Evolutionary conservation across 2,797 vertebrate species (phyloP).

Genomic region (Acanthurus lineatus): DNA sequence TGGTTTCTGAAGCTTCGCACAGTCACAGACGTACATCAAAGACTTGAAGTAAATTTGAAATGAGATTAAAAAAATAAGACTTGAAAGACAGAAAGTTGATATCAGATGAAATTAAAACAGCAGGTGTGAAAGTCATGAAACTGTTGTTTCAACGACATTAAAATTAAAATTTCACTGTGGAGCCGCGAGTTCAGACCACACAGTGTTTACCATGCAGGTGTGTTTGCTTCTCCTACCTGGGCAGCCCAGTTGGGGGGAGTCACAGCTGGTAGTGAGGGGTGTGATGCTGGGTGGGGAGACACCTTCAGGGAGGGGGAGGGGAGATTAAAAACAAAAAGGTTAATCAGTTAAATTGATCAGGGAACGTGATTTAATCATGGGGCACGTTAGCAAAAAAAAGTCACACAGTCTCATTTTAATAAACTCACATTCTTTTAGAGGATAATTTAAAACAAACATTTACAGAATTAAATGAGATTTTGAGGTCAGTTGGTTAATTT

Average conservation of each 20-base stretch:
- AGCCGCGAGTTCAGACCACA: too few species aligned
- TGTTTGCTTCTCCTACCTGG: conserved; percentile 67
- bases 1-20: too few species aligned
- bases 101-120: too few species aligned
- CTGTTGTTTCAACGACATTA: too few species aligned
- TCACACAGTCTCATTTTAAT: not conserved
- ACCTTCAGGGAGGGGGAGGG: conserved; percentile 40
- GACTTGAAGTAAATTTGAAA: not conserved
- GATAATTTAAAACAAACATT: too few species aligned
- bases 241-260: conserved; percentile 63
- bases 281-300: conserved; percentile 51
- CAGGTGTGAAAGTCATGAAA: too few species aligned
- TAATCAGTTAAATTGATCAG: conserved; percentile 2
- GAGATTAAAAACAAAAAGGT: conserved; percentile 27
- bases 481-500: not conserved
- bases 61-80: not conserved
- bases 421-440: not conserved
- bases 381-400: not conserved
- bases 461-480: not conserved
- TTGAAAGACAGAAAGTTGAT: too few species aligned
- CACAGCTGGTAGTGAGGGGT: conserved; percentile 56
- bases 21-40: not conserved
- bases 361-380: not conserved
- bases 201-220: not conserved
- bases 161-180: too few species aligned